Evolutionary conservation across 2,113 vertebrate genomes (phyloP), one percentile per base, ranked within the genome.

Genomic region (Leptosomus discolor): DNA sequence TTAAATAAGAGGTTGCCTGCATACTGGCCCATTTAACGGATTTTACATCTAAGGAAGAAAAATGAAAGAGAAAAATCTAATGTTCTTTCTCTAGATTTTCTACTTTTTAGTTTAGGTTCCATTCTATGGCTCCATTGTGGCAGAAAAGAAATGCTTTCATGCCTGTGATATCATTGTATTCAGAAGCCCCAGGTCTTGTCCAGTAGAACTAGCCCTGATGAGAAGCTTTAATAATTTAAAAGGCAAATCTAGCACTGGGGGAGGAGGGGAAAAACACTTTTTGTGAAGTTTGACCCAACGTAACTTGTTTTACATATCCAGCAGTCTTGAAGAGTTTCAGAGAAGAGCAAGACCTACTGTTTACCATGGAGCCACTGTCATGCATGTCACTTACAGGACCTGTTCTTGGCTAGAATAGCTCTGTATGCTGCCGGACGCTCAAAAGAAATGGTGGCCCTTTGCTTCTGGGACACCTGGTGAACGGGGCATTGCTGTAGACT

Each of bases 181-280:
- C 39, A 64, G 73, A 91, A 91, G 64, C 43, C 76, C 26, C 79
- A 92, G 86, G 73, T 45, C 22, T 92, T 92, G 73, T 22, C 48
- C 69, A 76, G 41, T 56, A 78, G 29, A 91, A 85, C 48, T 68
- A 79, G 34, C 37, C 91, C 76, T 92, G 80, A 91, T 85, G 68
- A 73, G 78, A 46, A 73, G 11, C 71, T 92, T 96, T 75, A 78
- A 90, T 85, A 91, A 81, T 78, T 91, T 46, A 82, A 95, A 90
- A 89, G 71, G 32, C 43, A 85, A 81, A 75, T 54, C 27, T 68
- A 80, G 37, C 37, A 23, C 45, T 24, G 14, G 12, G 18, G 69
- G 41, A 61, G 29, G 37, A 83, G 23, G 27, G 22, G 23, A 2
- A 79, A 85, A 94, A 11, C 43, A 74, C 3, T 78, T 92, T 65